Evolutionary conservation across 2,888 invertebrate species (phyloP).

Genomic region (Drosophila crucigera): DNA sequence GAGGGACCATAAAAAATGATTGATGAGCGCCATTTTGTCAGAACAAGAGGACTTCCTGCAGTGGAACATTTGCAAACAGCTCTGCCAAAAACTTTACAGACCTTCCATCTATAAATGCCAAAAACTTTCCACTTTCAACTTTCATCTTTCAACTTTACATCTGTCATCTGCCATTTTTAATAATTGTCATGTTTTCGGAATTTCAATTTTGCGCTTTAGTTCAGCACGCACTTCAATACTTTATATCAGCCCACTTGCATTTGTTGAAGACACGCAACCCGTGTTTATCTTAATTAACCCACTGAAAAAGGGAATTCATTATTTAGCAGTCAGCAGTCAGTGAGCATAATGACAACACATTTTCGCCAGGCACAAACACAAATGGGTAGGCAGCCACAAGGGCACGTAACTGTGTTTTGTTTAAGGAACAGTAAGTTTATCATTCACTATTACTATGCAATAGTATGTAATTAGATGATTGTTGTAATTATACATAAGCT

Average conservation of each 20-base stretch:
- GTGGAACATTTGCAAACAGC: not conserved
- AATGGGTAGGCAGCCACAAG: not conserved
- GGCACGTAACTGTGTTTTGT: not conserved
- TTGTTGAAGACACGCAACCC: not conserved
- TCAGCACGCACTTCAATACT: not conserved
- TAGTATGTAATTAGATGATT: not conserved
- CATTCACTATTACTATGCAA: not conserved
- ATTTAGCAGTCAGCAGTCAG: not conserved
- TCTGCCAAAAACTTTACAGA: not conserved
- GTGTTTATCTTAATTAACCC: not conserved
- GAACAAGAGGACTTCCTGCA: not conserved
- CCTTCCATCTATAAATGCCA: constrained; percentile 2
- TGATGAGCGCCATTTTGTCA: constrained; percentile 53
- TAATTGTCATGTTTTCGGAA: constrained; percentile 10
- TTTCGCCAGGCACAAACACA: not conserved
- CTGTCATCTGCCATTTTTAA: constrained; percentile 2
- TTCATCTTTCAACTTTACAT: constrained; percentile 4
- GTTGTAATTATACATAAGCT: not conserved
- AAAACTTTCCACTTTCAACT: not conserved
- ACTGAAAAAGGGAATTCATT: constrained; percentile 13
- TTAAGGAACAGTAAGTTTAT: not conserved
- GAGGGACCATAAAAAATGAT: constrained; percentile 58
- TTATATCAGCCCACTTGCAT: constrained; percentile 6
- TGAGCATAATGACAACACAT: constrained; percentile 16
- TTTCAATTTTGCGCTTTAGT: not conserved